phyloP scores from a whole-genome alignment of 1,140 invertebrate genomes.

The Camponotus pennsylvanicus region DNA sequence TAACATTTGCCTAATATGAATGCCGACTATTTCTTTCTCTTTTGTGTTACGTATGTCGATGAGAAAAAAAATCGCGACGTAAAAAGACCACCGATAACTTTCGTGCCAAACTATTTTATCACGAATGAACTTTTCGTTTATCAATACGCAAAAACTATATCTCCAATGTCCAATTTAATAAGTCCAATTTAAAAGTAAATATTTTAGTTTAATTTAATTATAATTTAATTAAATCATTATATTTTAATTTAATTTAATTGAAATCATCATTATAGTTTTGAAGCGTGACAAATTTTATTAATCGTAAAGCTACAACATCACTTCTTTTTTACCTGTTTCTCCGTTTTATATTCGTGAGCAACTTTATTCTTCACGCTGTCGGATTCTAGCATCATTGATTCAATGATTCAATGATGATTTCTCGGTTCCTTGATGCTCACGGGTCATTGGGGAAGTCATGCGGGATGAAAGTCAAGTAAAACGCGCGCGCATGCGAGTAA shows the following conservation, averaged over 20 bases:
- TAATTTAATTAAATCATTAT: neutral
- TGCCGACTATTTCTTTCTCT: neutral
- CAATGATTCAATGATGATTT: neutral
- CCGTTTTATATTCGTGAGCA: neutral
- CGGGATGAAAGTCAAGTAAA: constrained; percentile 40
- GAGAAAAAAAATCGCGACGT: neutral
- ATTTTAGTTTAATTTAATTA: neutral
- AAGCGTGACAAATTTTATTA: neutral
- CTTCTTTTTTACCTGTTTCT: neutral
- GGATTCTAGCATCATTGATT: neutral
- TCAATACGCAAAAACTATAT: neutral
- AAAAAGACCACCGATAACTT: neutral
- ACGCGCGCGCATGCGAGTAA: constrained; percentile 40
- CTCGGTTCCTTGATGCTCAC: neutral
- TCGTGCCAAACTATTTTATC: neutral
- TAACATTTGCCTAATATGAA: neutral
- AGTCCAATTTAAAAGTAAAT: constrained; percentile 24
- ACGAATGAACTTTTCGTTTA: constrained; percentile 7
- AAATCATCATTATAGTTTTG: neutral
- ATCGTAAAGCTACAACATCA: neutral
- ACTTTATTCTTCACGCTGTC: neutral
- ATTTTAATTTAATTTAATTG: neutral
- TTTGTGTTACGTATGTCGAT: neutral
- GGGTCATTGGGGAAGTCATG: neutral
- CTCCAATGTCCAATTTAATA: neutral